Conservation (phyloP, 2,797 vertebrate species). For the Brotogeris chrysoptera region DNA sequence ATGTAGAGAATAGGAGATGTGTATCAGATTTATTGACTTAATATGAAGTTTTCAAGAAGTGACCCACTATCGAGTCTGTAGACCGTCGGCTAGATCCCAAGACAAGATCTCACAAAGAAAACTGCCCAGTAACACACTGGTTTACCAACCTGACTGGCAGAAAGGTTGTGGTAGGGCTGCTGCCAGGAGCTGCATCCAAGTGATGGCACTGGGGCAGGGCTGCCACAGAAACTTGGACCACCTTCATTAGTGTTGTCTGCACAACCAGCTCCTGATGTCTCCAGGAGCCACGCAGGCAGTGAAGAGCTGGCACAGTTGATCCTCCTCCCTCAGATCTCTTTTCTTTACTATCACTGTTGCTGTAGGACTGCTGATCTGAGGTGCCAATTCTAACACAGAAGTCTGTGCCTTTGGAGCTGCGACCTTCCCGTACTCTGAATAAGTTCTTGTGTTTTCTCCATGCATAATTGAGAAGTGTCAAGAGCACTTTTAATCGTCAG, state of each 20-base stretch:
- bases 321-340: not conserved
- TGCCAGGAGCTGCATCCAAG: not conserved
- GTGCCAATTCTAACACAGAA: not conserved
- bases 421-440: not conserved
- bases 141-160: not conserved
- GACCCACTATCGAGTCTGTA: not conserved
- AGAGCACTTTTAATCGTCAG: not conserved
- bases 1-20: not conserved
- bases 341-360: rapidly evolving
- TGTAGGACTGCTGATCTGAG: not conserved
- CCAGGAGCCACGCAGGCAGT: not conserved
- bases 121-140: not conserved
- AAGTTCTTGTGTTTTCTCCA: not conserved
- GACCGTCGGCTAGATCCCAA: not conserved
- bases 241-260: not conserved
- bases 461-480: not conserved
- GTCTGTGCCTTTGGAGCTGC: not conserved
- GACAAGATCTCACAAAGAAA: not conserved
- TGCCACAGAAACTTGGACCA: rapidly evolving
- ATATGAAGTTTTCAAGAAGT: not conserved
- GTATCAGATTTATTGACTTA: not conserved
- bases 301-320: not conserved
- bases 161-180: not conserved
- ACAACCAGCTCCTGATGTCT: not conserved
- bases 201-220: not conserved